Conservation (phyloP, 2,888 invertebrate genomes). For the Timandra comae region DNA sequence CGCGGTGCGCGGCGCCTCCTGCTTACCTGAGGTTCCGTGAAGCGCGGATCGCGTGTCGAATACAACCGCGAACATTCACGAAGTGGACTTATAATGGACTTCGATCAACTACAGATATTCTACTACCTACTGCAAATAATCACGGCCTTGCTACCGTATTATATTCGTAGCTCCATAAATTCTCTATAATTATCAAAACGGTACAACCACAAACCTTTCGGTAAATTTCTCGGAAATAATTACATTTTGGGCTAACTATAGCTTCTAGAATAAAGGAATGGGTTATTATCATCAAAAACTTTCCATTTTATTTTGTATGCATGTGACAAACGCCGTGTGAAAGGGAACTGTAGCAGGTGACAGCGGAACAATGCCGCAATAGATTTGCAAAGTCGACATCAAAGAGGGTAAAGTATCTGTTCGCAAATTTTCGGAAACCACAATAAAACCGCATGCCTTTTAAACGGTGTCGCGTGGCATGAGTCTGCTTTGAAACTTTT, state of each 20-base stretch:
- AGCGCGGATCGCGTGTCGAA: conserved; percentile 58
- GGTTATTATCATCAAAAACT: conserved; percentile 21
- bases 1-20: conserved; percentile 27
- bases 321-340: conserved; percentile 31
- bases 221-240: conserved; percentile 9
- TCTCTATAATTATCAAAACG: conserved; percentile 15
- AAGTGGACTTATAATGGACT: conserved; percentile 38
- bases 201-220: conserved; percentile 13
- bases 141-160: conserved; percentile 20
- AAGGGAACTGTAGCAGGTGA: conserved; percentile 47
- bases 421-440: conserved; percentile 57
- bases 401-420: conserved; percentile 42
- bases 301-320: conserved; percentile 31
- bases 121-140: conserved; percentile 22
- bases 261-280: conserved; percentile 1
- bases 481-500: conserved; percentile 46
- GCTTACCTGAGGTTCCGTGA: conserved; percentile 64
- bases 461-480: conserved; percentile 57
- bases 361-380: conserved; percentile 49
- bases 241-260: conserved; percentile 6
- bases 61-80: conserved; percentile 47
- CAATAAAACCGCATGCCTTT: conserved; percentile 61
- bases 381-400: conserved; percentile 52
- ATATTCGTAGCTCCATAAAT: conserved; percentile 11
- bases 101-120: conserved; percentile 34